phyloP scores from a whole-genome alignment of 2,113 vertebrate genomes.

The Chaenogobius annularis region DNA sequence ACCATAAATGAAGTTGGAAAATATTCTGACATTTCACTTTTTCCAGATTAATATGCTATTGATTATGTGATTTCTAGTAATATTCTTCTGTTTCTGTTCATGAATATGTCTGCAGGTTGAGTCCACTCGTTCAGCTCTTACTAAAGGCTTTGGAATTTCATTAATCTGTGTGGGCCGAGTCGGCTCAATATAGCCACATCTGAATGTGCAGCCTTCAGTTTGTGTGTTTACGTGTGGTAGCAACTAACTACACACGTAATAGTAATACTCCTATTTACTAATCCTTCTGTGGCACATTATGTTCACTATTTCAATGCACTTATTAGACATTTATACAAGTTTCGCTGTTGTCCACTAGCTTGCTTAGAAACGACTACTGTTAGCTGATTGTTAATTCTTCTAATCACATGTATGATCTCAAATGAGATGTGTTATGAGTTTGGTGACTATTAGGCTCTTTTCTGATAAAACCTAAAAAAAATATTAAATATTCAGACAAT shows the following conservation, averaged over 20 bases:
- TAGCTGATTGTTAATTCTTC: no score
- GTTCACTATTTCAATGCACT: background rate
- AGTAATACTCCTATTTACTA: background rate
- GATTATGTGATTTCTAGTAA: background rate
- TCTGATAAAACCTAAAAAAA: no score
- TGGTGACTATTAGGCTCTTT: no score
- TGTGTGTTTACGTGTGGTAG: background rate
- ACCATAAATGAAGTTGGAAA: background rate
- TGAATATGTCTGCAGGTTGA: slow-evolving; percentile 46
- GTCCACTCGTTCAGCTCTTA: slow-evolving; percentile 59
- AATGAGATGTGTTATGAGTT: no score
- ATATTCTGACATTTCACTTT: background rate
- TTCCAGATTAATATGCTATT: background rate
- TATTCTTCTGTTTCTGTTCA: slow-evolving; percentile 13
- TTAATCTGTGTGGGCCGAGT: slow-evolving; percentile 72
- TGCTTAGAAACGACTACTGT: no score
- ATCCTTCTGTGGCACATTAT: background rate
- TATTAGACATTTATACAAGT: no score
- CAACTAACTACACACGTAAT: background rate
- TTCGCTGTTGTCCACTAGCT: no score
- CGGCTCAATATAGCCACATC: slow-evolving; percentile 29
- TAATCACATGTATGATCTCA: no score
- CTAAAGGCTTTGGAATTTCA: slow-evolving; percentile 74
- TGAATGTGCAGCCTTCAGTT: slow-evolving; percentile 18
- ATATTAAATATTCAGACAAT: no score